Evolutionary conservation across 2,888 invertebrate species (phyloP), one percentile per base, ranked within the genome.

Genomic region (Gandaritis pyraliata): DNA sequence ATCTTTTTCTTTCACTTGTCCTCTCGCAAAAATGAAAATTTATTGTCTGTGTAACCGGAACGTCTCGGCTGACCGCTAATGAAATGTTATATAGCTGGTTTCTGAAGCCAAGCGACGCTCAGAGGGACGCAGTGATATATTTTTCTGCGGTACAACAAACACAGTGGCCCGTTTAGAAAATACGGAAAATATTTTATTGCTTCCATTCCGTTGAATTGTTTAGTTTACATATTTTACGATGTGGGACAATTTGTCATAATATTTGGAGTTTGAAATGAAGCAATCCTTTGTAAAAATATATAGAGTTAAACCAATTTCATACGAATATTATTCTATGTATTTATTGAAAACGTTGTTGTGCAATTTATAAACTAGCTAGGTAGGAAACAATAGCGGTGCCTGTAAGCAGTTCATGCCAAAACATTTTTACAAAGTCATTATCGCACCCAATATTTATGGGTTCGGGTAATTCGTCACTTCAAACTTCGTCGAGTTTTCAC

Each of bases 1-100:
- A 83, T 87, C 85, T 87, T 85, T 83, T 86, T 81, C 83, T 85
- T 88, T 87, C 87, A 87, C 88, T 87, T 83, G 86, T 86, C 84
- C 87, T 80, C 78, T 81, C 71, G 86, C 78, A 86, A 85, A 87
- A 88, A 89, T 90, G 88, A 88, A 86, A 88, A 89, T 89, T 88
- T 90, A 89, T 89, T 79, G 87, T 86, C 78, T 78, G 77, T 76
- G 82, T 81, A 82, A 86, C 77, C 77, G 77, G 77, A 77, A 77
- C 76, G 78, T 79, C 78, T 82, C 75, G 76, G 78, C 80, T 84
- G 86, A 86, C 86, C 86, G 75, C 85, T 86, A 88, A 86, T 86
- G 86, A 87, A 87, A 87, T 86, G 84, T 82, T 85, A 86, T 87
- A 85, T 85, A 77, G 85, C 77, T 69, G 70, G 63, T 59, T 66